Base-by-base conservation (phyloP, 2,888 invertebrate species). In the Malthinus flaveolus region DNA sequence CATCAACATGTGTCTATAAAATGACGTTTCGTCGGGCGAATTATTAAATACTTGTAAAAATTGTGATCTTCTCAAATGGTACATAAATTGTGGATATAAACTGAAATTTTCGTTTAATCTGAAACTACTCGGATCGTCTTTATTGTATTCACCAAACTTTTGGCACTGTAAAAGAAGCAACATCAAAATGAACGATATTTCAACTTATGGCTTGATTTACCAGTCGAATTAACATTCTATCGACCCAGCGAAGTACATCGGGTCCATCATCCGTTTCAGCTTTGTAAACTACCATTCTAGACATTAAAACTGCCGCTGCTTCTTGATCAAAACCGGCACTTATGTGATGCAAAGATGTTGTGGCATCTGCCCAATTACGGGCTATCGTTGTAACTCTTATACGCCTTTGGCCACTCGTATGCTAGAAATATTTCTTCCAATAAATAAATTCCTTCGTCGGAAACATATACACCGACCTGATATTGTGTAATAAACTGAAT, bases 31-130 rank as follows among this genome's bases (percentile, higher is more conserved):
- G 79, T 99, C 99, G 0, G 99, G 99, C 36, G 97, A 97, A 83
- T 99, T 99, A 82, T 99, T 99, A 82, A 99, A 99, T 44, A 99
- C 98, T 84, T 98, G 98, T 65, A 99, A 84, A 81, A 99, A 99
- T 81, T 98, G 99, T 23, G 98, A 99, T 67, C 99, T 87, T 39
- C 99, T 85, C 72, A 99, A 81, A 76, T 99, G 99, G 80, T 98
- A 99, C 97, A 99, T 98, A 80, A 99, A 99, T 81, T 99, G 99
- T 39, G 99, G 99, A 82, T 97, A 99, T 57, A 99, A 82, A 59
- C 95, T 95, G 81, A 99, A 99, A 81, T 97, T 97, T 76, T 97
- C 97, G 1, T 93, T 89, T 59, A 99, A 85, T 49, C 97, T 86
- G 83, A 99, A 99, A 66, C 96, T 95, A 75, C 91, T 93, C 10